Percentiles rank a stretch among this genome's conserved stretches.
Conservation (phyloP, 2,797 vertebrate genomes). For the Anabacerthia variegaticeps region DNA sequence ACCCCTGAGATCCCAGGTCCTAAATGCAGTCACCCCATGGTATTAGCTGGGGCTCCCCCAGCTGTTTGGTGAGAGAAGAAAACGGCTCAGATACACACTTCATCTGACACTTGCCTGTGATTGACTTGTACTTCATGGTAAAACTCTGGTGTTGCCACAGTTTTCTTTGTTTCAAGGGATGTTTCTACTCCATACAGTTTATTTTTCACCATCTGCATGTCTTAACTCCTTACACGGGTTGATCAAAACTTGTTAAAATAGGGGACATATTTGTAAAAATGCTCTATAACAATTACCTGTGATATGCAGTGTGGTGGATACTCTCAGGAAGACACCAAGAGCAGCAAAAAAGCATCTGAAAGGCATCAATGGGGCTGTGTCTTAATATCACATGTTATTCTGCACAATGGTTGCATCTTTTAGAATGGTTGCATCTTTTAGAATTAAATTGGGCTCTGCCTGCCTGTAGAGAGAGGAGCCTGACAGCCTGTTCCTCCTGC, state of each 20-base stretch:
- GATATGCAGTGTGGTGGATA: not conserved
- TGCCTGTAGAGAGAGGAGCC: accelerated
- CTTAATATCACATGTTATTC: not conserved
- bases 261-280: not conserved
- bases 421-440: not conserved
- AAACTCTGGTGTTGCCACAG: not conserved
- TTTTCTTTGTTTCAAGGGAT: not conserved
- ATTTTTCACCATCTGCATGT: not conserved
- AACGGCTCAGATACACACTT: not conserved
- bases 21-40: not conserved
- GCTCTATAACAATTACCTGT: not conserved
- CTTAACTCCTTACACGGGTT: not conserved
- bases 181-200: not conserved
- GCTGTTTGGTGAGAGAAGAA: not conserved
- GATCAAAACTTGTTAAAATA: not conserved
- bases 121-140: not conserved
- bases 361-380: not conserved
- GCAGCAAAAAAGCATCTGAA: not conserved
- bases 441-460: not conserved
- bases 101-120: not conserved
- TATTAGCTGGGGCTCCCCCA: not conserved
- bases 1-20: accelerated
- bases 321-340: not conserved
- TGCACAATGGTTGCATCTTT: not conserved
- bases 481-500: not conserved